Evolutionary conservation across 2,797 vertebrate species (phyloP), one percentile per base, ranked within the genome.

Genomic region (Botia kubotai): DNA sequence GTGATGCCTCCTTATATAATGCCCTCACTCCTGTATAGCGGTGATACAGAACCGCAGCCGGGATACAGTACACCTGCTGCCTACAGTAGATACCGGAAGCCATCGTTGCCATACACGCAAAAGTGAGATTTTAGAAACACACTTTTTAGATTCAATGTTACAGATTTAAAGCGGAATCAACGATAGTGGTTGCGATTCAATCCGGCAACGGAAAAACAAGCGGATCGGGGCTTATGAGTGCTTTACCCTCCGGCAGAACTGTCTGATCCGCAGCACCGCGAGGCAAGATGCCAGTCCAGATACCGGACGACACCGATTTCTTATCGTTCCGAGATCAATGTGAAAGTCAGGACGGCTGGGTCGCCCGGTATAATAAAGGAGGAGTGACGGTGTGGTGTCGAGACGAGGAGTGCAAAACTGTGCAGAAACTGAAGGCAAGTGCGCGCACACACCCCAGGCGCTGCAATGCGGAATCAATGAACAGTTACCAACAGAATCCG

Each of bases 401-500:
- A 19, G 92, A 90, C 14, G 92, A 96, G 84, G 93, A 95, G 72
- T 91, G 85, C 85, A 89, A 86, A 73, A 82, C 85, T 1, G 89
- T 95, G 39, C 94, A 96, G 90, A 96, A 96, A 83, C 91, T 95
- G 52, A 95, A 95, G 95, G 95, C 94, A 92, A 94, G 90, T 85
- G 23, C 8, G 12, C 80, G 26, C 72, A 1, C 8, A 29, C 16
- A 55, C 36, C 10, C 2, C 43, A 46, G 43, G 43, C 82, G 72
- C 86, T 86, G 88, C 88, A 87, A 80, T 88, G 88, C 87, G 43
- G 80, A 85, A 85, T 79, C 62, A 66, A 67, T 55, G 43, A 46
- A 8, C 43, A 36, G n/a, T 19, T 57, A 68, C 13, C n/a, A 29
- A 52, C 50, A 16, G 43, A 10, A 52, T 0, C 17, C 5, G 13